Percentiles rank a stretch among this genome's conserved stretches.
Conservation (phyloP, 2,113 vertebrate species). For the Poeciliopsis retropinna region DNA sequence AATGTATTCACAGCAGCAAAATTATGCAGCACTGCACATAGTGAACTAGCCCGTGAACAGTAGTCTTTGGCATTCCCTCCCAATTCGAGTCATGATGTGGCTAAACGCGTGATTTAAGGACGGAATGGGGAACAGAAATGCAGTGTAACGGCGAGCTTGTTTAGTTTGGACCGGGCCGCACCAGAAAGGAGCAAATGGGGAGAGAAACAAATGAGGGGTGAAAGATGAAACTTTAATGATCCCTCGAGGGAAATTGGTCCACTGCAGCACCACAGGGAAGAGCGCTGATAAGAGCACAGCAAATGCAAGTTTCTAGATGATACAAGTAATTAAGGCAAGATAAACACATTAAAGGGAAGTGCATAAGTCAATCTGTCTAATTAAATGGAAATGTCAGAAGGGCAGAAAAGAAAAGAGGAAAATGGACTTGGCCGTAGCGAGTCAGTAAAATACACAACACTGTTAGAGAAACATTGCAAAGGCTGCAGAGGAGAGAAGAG, state of each 20-base stretch:
- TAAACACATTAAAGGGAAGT: slow-evolving; percentile 38
- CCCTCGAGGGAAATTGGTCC: slow-evolving; percentile 70
- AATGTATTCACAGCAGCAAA: slow-evolving; percentile 5
- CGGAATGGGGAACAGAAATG: slow-evolving; percentile 44
- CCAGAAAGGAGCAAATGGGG: slow-evolving; percentile 57
- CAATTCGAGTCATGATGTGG: slow-evolving; percentile 18
- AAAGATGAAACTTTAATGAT: slow-evolving; percentile 79
- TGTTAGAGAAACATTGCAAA: slow-evolving; percentile 36
- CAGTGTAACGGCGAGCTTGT: slow-evolving; percentile 55
- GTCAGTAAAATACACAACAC: slow-evolving; percentile 44
- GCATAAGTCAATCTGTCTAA: slow-evolving; percentile 3
- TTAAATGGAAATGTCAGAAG: slow-evolving; percentile 11
- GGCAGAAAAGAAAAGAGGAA: neutral
- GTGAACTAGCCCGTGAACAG: slow-evolving; percentile 13
- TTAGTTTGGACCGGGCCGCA: slow-evolving; percentile 66
- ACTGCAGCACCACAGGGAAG: slow-evolving; percentile 42
- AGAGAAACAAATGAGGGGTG: slow-evolving; percentile 68
- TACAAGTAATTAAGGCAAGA: slow-evolving; percentile 44
- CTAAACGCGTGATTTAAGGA: slow-evolving; percentile 50
- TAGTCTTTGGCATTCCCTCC: slow-evolving; percentile 29
- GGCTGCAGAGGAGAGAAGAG: slow-evolving; percentile 16
- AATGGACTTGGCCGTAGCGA: slow-evolving; percentile 17
- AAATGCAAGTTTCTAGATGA: slow-evolving; percentile 39
- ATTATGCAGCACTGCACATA: neutral
- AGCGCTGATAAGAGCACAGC: slow-evolving; percentile 48